A percentile compares a stretch with the other conserved stretches of the same genome.
Conservation (phyloP, 2,797 vertebrate genomes). For the Jordanella pulchra region DNA sequence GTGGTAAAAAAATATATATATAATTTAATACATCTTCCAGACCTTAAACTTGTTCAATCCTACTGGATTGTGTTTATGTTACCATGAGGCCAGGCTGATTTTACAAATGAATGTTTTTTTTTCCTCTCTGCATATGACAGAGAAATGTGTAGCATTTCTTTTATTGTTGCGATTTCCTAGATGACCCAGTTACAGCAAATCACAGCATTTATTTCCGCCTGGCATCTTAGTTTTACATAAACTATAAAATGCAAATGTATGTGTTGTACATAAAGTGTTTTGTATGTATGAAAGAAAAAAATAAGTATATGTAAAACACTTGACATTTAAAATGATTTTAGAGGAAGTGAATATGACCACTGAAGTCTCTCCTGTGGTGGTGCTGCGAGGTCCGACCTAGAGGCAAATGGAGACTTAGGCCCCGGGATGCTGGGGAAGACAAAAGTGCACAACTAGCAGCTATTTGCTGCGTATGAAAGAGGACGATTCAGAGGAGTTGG, state of each 20-base stretch:
- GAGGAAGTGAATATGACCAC: slow-evolving; percentile 22
- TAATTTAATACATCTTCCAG: neutral
- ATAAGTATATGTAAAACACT: slow-evolving; percentile 20
- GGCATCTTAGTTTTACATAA: slow-evolving; percentile 46
- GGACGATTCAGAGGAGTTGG: slow-evolving; percentile 39
- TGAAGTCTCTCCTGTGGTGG: slow-evolving; percentile 47
- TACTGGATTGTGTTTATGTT: slow-evolving; percentile 24
- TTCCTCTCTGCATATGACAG: slow-evolving; percentile 26
- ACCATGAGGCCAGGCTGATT: slow-evolving; percentile 33
- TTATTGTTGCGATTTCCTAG: slow-evolving; percentile 15
- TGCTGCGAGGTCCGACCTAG: slow-evolving; percentile 60
- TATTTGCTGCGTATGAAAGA: slow-evolving; percentile 32
- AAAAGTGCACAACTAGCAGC: slow-evolving; percentile 24
- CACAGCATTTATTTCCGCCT: slow-evolving; percentile 11
- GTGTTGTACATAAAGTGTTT: slow-evolving; percentile 66
- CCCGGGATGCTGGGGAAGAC: slow-evolving; percentile 34
- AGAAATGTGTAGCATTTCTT: slow-evolving; percentile 24
- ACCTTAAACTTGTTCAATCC: slow-evolving; percentile 4
- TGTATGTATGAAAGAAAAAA: slow-evolving; percentile 59
- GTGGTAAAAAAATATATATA: neutral
- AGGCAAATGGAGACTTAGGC: slow-evolving; percentile 25
- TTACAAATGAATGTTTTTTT: slow-evolving; percentile 52
- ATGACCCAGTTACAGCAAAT: slow-evolving; percentile 26
- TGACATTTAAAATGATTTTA: slow-evolving; percentile 31
- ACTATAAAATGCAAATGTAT: slow-evolving; percentile 45